Percentiles rank a stretch among this genome's conserved stretches.
Evolutionary conservation across 2,113 vertebrate species (phyloP).

Genomic region (Larimichthys crocea): DNA sequence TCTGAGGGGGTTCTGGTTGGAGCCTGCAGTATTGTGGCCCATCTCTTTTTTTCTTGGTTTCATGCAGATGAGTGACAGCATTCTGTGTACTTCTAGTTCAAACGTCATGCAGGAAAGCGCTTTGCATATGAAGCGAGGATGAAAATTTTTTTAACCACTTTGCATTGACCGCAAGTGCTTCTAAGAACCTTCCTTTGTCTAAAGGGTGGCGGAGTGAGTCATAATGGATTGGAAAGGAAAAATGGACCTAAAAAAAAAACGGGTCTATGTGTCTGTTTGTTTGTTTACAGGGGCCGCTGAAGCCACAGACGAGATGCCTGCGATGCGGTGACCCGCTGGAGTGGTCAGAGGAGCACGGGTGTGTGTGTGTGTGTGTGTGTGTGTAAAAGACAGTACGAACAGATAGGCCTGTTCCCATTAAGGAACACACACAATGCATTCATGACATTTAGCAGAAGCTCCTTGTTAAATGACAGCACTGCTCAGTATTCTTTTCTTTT

Average conservation of each 20-base stretch:
- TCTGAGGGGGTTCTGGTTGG: not conserved
- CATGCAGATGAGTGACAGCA: constrained; percentile 6
- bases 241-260: constrained; percentile 5
- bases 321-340: constrained; percentile 78
- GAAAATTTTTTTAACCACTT: constrained; percentile 76
- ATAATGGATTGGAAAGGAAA: constrained; percentile 20
- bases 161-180: constrained; percentile 77
- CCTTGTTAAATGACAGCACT: not conserved
- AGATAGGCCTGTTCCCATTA: not conserved
- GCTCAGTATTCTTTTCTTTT: not conserved
- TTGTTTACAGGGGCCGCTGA: constrained; percentile 70
- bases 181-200: constrained; percentile 37
- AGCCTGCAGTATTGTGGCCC: not conserved
- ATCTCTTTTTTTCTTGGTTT: constrained; percentile 1
- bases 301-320: constrained; percentile 72
- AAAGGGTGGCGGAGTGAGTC: constrained; percentile 23
- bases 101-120: constrained; percentile 42
- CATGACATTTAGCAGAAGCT: not conserved
- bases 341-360: constrained; percentile 80
- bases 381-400: not conserved
- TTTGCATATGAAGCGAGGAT: constrained; percentile 82
- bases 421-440: not conserved
- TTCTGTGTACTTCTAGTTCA: constrained; percentile 36
- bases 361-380: constrained; percentile 22
- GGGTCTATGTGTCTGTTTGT: constrained; percentile 36